phyloP scores from a whole-genome alignment of 2,888 invertebrate species.

The Ptycholaimellus sp. region DNA sequence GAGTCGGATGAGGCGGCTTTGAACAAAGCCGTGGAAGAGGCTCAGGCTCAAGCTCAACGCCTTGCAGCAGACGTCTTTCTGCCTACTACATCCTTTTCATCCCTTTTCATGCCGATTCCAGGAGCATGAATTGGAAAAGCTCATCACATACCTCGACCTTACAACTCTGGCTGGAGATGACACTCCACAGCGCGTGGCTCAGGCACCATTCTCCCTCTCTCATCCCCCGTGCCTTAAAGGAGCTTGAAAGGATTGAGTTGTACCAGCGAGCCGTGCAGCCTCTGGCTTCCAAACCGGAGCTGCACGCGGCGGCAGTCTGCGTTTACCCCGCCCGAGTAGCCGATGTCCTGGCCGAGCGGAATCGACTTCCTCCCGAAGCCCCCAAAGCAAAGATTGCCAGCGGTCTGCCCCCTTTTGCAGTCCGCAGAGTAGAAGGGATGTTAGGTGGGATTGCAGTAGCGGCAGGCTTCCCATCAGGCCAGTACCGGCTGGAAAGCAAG shows the following conservation, averaged over 20 bases:
- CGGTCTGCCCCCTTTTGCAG: background rate
- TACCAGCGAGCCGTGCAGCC: no score
- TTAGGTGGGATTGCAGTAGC: conserved; percentile 49
- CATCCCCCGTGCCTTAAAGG: no score
- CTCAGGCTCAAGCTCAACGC: no score
- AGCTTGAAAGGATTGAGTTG: no score
- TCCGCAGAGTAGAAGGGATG: no score
- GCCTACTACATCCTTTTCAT: no score
- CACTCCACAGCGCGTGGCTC: conserved; percentile 45
- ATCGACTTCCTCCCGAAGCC: conserved; percentile 9
- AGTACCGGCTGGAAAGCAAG: conserved; percentile 51
- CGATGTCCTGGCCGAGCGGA: conserved; percentile 30
- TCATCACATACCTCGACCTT: conserved; percentile 63
- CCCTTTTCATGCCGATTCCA: no score
- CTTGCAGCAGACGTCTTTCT: no score
- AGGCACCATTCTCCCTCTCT: no score
- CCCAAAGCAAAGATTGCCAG: conserved; percentile 1
- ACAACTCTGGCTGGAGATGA: conserved; percentile 60
- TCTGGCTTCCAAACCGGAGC: no score
- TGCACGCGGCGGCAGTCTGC: conserved; percentile 65
- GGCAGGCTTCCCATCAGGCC: conserved; percentile 81
- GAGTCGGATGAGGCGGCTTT: no score
- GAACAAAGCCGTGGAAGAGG: no score
- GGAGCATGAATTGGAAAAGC: conserved; percentile 44
- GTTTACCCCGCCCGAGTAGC: conserved; percentile 66